A percentile compares a stretch with the other conserved stretches of the same genome.
These are phyloP conservation scores for Chloroceryle amazona DNA, from an alignment of 2,797 vertebrate species.

Conservation along the genomic window DNA sequence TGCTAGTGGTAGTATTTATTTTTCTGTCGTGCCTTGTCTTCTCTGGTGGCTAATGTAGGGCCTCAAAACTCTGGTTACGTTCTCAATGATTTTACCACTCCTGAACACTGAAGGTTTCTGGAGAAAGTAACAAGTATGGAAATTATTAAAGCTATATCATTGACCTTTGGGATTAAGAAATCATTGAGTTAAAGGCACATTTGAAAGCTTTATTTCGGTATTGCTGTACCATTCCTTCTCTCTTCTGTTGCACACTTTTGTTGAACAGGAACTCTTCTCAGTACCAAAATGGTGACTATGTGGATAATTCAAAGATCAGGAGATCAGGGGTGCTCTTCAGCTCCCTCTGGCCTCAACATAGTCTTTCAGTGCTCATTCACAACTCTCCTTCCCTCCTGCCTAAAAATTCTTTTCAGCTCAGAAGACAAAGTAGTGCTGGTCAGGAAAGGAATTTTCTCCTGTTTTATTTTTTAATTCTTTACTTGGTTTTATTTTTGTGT, in stretches of 20 bases:
- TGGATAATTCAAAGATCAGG: neutral
- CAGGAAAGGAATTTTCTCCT: neutral
- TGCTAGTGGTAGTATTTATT: neutral
- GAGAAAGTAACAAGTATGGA: neutral
- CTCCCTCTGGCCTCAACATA: neutral
- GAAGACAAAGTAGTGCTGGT: neutral
- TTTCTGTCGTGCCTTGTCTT: neutral
- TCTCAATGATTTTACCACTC: neutral
- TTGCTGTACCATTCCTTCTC: neutral
- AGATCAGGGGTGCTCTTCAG: neutral
- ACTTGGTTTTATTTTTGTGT: too few relatives aligned
- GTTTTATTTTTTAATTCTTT: neutral
- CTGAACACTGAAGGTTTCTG: neutral
- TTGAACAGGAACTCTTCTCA: neutral
- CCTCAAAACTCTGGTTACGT: neutral
- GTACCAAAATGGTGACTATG: neutral
- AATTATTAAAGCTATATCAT: neutral
- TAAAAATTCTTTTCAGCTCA: neutral
- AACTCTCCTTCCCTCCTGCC: neutral
- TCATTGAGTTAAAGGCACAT: neutral
- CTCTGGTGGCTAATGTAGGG: neutral
- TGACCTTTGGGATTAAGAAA: neutral
- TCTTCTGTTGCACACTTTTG: neutral
- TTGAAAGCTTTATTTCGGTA: neutral
- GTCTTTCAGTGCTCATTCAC: neutral